Evolutionary conservation across 2,113 vertebrate species (phyloP).

Genomic region (Prunella himalayana): DNA sequence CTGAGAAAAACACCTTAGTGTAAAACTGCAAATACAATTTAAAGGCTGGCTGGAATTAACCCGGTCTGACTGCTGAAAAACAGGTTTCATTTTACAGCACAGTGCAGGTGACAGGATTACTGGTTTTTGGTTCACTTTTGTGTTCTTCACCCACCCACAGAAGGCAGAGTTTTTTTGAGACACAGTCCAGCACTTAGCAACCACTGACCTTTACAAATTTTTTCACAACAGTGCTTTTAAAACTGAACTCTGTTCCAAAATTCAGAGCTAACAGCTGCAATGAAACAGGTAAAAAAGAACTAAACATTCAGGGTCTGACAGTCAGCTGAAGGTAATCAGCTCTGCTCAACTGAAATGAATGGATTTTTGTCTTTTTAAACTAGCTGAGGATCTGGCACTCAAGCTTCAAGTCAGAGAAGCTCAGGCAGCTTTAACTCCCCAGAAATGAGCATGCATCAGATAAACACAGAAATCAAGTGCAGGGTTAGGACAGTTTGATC

Average conservation of each 20-base stretch:
- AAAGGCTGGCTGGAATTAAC: background rate
- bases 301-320: background rate
- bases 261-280: background rate
- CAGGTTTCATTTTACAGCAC: background rate
- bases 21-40: background rate
- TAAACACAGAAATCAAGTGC: background rate
- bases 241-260: background rate
- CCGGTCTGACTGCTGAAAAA: background rate
- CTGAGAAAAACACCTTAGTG: background rate
- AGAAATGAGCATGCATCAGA: background rate
- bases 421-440: background rate
- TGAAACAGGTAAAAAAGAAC: background rate
- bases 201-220: slow-evolving; percentile 3
- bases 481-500: background rate
- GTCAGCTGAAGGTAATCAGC: background rate
- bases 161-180: background rate
- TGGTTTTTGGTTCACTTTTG: background rate
- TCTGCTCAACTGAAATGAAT: background rate
- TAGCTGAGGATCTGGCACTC: background rate
- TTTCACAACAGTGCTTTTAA: background rate
- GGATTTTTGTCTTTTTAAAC: background rate
- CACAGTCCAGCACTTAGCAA: background rate
- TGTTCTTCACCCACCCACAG: background rate
- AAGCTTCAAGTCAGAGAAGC: background rate
- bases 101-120: background rate